phyloP scores from a whole-genome alignment of 2,113 vertebrate species.

The Turnix velox region DNA sequence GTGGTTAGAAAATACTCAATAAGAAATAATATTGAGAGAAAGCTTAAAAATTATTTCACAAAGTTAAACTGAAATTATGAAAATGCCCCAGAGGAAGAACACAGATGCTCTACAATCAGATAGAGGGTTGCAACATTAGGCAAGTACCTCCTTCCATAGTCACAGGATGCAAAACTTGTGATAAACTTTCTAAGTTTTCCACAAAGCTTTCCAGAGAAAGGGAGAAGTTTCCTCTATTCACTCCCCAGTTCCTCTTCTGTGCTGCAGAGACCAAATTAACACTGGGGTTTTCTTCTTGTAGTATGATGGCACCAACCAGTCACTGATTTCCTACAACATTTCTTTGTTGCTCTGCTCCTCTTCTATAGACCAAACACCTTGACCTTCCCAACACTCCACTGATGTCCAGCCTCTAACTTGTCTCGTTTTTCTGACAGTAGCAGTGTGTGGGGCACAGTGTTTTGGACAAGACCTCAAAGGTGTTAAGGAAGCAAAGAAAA shows the following conservation, averaged over 20 bases:
- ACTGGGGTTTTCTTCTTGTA: background rate
- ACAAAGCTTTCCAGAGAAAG: background rate
- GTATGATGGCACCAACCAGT: rapidly evolving
- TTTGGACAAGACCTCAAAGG: background rate
- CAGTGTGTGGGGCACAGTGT: rapidly evolving
- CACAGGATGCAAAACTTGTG: rapidly evolving
- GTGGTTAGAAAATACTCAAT: background rate
- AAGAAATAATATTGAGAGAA: background rate
- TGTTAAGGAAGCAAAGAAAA: background rate
- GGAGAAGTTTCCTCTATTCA: background rate
- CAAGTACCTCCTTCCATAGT: background rate
- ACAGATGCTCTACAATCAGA: background rate
- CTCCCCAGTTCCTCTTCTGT: background rate
- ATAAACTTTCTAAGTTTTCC: background rate
- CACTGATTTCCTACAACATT: background rate
- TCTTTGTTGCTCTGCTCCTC: background rate
- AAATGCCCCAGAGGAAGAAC: background rate
- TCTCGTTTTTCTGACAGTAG: background rate
- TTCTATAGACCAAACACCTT: background rate
- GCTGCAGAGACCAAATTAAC: background rate
- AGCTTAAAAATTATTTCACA: background rate
- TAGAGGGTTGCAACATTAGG: background rate
- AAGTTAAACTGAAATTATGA: background rate
- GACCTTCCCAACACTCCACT: rapidly evolving
- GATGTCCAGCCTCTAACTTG: background rate